Base-by-base conservation (phyloP, 2,888 invertebrate species). In the Molorchus minor region DNA sequence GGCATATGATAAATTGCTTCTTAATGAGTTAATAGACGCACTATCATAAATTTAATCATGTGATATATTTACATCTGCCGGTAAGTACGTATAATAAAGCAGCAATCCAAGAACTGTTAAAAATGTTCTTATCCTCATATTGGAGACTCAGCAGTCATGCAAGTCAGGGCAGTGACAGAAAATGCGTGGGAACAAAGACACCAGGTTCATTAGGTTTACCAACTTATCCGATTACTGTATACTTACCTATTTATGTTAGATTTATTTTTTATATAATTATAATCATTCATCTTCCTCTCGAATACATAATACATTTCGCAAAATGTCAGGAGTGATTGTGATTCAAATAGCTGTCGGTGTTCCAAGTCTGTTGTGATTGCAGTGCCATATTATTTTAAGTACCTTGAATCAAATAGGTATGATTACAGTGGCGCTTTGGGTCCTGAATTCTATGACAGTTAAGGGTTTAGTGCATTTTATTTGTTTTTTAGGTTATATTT, bases 191-290 rank as follows among this genome's bases (percentile, higher is more conserved):
- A 21, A 49, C 51, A 57, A 64, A 71, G 67, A 67, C 64, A 67
- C 65, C 68, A 60, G 67, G 70, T 73, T 73, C 73, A 71, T 73
- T 73, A 69, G 63, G 68, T 67, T 67, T 58, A 67, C 66, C 63
- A 55, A 62, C 58, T 70, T 70, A 73, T 73, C 72, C 73, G 71
- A 69, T 73, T 73, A 73, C 62, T 67, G 67, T 71, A 70, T 70
- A 70, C 70, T 69, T 41, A 21, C 25, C n/a, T n/a, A n/a, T n/a
- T n/a, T n/a, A n/a, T n/a, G n/a, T n/a, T 17, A 13, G 35, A 38
- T 45, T 41, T 46, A 25, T 43, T 52, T 57, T 46, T 56, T 53
- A 54, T 51, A 20, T 55, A 46, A 46, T 57, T 51, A 20, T 55
- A 46, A 46, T n/a, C 46, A 54, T 36, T 33, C 56, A 49, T 43